Percentiles rank a stretch among this genome's conserved stretches.
phyloP scores from a whole-genome alignment of 2,113 vertebrate species.

The Edolisoma coerulescens region DNA sequence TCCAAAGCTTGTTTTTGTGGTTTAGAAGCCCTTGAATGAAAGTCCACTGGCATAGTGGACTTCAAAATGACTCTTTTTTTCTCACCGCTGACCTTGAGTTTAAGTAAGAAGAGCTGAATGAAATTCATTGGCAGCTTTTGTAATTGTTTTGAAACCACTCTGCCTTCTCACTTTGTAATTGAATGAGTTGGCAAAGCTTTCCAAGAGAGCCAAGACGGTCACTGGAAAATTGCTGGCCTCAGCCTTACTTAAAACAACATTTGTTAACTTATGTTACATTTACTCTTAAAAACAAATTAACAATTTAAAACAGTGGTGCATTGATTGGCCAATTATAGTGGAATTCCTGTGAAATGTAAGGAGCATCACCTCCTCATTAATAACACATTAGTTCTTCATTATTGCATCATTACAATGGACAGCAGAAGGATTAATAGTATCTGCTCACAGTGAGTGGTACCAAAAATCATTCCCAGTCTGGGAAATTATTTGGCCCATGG shows the following conservation, averaged over 20 bases:
- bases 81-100: constrained; percentile 11
- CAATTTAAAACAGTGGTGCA: neutral
- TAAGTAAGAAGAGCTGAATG: constrained; percentile 1
- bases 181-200: constrained; percentile 41
- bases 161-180: neutral
- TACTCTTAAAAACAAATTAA: constrained; percentile 45
- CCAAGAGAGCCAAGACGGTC: neutral
- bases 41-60: neutral
- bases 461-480: neutral
- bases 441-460: neutral
- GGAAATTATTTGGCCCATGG: neutral
- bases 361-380: constrained; percentile 21
- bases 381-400: neutral
- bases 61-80: neutral
- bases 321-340: constrained; percentile 2
- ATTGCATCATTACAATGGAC: neutral
- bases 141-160: constrained; percentile 57
- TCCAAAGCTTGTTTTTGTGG: neutral
- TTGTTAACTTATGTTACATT: neutral
- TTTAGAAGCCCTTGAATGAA: neutral
- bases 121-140: constrained; percentile 59
- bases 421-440: neutral
- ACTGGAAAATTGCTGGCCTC: neutral
- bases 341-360: neutral
- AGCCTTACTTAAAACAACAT: constrained; percentile 14